Percentiles rank a stretch among this genome's conserved stretches.
These are phyloP conservation scores for Xestia rhomboidea DNA, from an alignment of 2,888 invertebrate genomes.

Conservation along the genomic window DNA sequence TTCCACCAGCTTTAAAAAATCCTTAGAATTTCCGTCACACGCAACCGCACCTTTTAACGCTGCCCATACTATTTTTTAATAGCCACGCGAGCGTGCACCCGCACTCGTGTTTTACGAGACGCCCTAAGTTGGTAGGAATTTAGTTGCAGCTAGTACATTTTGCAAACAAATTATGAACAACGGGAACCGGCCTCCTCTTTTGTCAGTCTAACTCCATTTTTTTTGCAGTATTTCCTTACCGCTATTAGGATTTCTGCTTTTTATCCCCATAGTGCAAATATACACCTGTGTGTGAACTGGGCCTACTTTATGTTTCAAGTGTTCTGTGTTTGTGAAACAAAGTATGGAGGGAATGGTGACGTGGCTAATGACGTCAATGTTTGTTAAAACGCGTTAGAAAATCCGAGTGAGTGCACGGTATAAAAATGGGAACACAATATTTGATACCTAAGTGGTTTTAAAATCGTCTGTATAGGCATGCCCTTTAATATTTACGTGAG, in stretches of 20 bases:
- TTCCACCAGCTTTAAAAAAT: too few species aligned
- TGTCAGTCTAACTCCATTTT: neutral
- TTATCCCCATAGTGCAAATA: neutral
- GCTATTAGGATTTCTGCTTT: neutral
- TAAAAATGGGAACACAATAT: neutral
- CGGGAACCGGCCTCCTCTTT: neutral
- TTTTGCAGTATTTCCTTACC: neutral
- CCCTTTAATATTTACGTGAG: neutral
- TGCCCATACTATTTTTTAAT: too few species aligned
- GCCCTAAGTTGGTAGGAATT: too few species aligned
- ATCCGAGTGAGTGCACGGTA: neutral
- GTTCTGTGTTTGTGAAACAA: neutral
- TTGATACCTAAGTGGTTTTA: neutral
- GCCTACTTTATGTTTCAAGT: neutral
- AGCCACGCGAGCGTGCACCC: too few species aligned
- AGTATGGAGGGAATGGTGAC: slow-evolving; percentile 1
- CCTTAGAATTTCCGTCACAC: too few species aligned
- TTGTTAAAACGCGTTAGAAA: slow-evolving; percentile 6
- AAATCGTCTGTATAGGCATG: neutral
- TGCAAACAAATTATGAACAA: neutral
- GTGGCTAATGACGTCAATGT: slow-evolving; percentile 24
- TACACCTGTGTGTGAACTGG: neutral
- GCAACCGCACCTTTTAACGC: too few species aligned
- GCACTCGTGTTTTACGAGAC: too few species aligned
- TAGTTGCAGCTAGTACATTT: neutral